These are phyloP conservation scores for Nymphicus hollandicus DNA, from an alignment of 2,113 vertebrate genomes.

Conservation along the genomic window DNA sequence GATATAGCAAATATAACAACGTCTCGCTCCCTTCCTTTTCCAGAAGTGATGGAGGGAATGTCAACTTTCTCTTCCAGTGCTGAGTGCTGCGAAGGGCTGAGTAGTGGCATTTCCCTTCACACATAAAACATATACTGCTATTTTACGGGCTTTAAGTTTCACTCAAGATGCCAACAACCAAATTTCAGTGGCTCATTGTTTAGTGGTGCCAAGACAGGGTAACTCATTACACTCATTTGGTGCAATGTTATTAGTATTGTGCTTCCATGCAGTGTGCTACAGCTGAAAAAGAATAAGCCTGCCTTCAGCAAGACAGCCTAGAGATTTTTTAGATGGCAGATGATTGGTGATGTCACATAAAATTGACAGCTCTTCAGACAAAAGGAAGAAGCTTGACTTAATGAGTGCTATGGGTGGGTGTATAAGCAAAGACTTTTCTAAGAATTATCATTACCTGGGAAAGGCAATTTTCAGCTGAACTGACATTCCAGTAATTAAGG, in stretches of 20 bases:
- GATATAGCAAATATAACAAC: not conserved
- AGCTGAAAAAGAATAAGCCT: not conserved
- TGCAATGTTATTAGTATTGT: not conserved
- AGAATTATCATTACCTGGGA: constrained; percentile 55
- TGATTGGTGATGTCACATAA: constrained; percentile 60
- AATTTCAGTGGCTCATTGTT: rapidly evolving
- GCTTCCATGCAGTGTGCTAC: not conserved
- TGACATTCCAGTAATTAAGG: constrained; percentile 65
- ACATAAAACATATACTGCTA: rapidly evolving
- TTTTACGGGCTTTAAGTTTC: not conserved
- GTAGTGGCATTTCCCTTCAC: not conserved
- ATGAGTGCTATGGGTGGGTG: constrained; percentile 62
- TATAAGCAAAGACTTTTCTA: constrained; percentile 55
- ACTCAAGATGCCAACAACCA: not conserved
- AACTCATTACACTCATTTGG: not conserved
- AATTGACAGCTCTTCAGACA: constrained; percentile 60
- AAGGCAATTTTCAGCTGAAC: constrained; percentile 64
- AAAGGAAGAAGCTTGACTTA: constrained; percentile 57
- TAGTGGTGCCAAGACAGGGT: not conserved
- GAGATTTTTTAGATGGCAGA: constrained; percentile 18
- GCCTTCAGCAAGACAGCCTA: constrained; percentile 8
- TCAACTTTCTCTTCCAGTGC: not conserved
- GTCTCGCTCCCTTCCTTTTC: not conserved
- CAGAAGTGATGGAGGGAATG: not conserved
- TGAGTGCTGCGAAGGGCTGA: rapidly evolving